Evolutionary conservation across 2,797 vertebrate species (phyloP).

Genomic region (Synanceia verrucosa): DNA sequence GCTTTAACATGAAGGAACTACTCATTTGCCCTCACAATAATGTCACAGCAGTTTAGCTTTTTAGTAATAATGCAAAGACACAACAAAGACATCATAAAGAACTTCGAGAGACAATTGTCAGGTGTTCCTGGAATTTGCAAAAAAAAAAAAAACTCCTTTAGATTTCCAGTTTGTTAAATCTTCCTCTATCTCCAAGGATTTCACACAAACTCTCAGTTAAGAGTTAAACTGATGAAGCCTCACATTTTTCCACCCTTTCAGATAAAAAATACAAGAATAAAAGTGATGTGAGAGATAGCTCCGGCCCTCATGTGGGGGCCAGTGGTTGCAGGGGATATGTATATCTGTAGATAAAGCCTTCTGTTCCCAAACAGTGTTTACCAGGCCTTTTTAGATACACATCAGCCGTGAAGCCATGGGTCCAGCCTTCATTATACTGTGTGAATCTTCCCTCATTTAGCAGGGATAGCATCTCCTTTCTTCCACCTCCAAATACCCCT

Average conservation of each 20-base stretch:
- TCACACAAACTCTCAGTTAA: conserved; percentile 61
- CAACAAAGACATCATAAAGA: not conserved
- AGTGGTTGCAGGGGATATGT: conserved; percentile 84
- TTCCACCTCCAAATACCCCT: conserved; percentile 84
- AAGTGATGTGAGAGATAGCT: conserved; percentile 80
- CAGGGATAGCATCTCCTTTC: conserved; percentile 83
- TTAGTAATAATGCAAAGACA: not conserved
- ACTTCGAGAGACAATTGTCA: not conserved
- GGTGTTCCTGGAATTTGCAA: not conserved
- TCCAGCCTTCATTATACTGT: conserved; percentile 83
- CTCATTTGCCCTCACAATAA: not conserved
- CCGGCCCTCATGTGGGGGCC: conserved; percentile 83
- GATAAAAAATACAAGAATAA: conserved; percentile 71
- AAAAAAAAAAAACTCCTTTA: not conserved
- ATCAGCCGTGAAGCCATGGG: conserved; percentile 84
- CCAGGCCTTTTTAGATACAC: conserved; percentile 84
- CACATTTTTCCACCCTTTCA: conserved; percentile 71
- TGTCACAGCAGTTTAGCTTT: no score
- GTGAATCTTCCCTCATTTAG: conserved; percentile 88
- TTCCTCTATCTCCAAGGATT: conserved; percentile 12
- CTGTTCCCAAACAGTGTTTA: conserved; percentile 85
- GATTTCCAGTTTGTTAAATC: conserved; percentile 14
- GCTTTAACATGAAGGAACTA: not conserved
- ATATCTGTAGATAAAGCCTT: conserved; percentile 86
- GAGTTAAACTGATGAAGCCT: conserved; percentile 74